Evolutionary conservation across 2,888 invertebrate species (phyloP).

Genomic region (Dryococelus australis): DNA sequence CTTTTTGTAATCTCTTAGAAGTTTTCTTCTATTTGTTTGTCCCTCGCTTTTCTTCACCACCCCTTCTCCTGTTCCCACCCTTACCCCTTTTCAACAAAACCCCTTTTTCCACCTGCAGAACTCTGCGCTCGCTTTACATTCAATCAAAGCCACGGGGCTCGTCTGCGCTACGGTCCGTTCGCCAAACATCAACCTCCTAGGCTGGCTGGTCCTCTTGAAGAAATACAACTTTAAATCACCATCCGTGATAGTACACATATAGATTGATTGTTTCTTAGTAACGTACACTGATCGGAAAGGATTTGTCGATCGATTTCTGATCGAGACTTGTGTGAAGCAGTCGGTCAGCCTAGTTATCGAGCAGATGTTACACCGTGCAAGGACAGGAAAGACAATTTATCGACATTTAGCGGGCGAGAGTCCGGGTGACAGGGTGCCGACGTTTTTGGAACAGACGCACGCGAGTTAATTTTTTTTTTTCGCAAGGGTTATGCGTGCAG

Average conservation of each 20-base stretch:
- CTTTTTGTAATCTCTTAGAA: constrained; percentile 11
- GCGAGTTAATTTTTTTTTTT: not conserved
- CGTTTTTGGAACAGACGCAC: not conserved
- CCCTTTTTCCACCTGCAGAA: not conserved
- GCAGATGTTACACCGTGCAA: too few relatives aligned
- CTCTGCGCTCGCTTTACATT: not conserved
- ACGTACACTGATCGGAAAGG: too few relatives aligned
- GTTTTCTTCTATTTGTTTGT: constrained; percentile 16
- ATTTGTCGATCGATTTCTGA: too few relatives aligned
- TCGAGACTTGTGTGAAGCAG: too few relatives aligned
- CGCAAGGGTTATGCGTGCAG: not conserved
- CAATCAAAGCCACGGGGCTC: constrained; percentile 10
- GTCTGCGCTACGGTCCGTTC: not conserved
- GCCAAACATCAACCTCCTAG: not conserved
- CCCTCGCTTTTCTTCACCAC: not conserved
- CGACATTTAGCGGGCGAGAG: not conserved
- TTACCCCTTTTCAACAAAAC: not conserved
- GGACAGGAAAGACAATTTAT: too few relatives aligned
- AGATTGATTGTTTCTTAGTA: too few relatives aligned
- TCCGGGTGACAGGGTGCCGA: not conserved
- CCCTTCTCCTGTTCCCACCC: not conserved
- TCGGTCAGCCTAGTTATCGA: too few relatives aligned
- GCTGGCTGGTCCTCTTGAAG: too few relatives aligned
- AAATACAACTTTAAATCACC: too few relatives aligned
- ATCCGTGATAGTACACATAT: too few relatives aligned